phyloP scores from a whole-genome alignment of 2,797 vertebrate species.

The Otolemur crassicaudatus region DNA sequence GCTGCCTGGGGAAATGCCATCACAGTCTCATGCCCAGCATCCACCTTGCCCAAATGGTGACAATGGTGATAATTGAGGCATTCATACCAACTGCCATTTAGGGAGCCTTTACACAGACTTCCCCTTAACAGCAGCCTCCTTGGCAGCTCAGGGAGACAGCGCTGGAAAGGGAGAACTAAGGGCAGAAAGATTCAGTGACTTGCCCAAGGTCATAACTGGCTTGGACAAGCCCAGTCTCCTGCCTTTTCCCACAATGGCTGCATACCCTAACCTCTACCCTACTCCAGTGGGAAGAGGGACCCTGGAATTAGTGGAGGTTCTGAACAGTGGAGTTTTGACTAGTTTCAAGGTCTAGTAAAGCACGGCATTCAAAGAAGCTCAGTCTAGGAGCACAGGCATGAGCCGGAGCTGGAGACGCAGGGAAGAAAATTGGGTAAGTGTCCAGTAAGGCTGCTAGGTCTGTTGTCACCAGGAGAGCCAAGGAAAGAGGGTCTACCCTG shows the following conservation, averaged over 20 bases:
- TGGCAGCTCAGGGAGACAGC: not conserved
- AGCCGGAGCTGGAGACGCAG: not conserved
- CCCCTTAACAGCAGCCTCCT: not conserved
- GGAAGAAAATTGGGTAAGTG: not conserved
- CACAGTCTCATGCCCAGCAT: not conserved
- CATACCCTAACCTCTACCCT: not conserved
- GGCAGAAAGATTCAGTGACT: not conserved
- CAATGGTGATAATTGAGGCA: not conserved
- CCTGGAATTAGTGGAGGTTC: not conserved
- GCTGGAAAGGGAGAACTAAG: not conserved
- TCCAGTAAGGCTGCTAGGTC: not conserved
- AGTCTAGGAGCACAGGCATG: not conserved
- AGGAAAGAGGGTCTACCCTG: not conserved
- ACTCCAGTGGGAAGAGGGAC: not conserved
- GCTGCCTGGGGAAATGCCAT: slow-evolving; percentile 11
- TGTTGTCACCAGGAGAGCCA: not conserved
- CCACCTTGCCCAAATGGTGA: not conserved
- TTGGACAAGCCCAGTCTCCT: not conserved
- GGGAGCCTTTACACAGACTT: not conserved
- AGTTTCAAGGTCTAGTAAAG: not conserved
- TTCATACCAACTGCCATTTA: not conserved
- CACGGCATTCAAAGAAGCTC: not conserved
- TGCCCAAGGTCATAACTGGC: not conserved
- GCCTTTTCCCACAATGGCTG: not conserved
- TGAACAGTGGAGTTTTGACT: not conserved